These are phyloP conservation scores for Phoxinus dragarum DNA, from an alignment of 2,797 vertebrate genomes.

Conservation along the genomic window DNA sequence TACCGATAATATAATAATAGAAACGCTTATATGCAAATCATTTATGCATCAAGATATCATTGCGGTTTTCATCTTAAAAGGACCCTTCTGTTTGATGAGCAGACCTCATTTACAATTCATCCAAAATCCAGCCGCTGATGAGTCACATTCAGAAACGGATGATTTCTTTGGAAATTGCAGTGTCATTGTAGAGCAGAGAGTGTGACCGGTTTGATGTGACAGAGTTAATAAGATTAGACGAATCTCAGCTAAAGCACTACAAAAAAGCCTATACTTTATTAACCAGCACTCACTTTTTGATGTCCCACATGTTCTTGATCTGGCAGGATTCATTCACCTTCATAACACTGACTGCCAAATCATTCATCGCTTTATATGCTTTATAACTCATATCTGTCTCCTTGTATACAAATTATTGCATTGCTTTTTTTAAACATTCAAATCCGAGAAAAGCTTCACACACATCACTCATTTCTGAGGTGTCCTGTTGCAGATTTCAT, in stretches of 20 bases:
- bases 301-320: neutral
- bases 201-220: neutral
- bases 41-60: constrained; percentile 55
- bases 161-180: neutral
- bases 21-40: constrained; percentile 34
- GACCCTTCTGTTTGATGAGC: constrained; percentile 50
- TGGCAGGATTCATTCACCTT: constrained; percentile 1
- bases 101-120: constrained; percentile 45
- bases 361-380: neutral
- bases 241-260: neutral
- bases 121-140: constrained; percentile 31
- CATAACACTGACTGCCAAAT: neutral
- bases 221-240: neutral
- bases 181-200: neutral
- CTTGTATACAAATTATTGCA: neutral
- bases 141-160: constrained; percentile 33
- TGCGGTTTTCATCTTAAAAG: constrained; percentile 49
- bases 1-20: constrained; percentile 47
- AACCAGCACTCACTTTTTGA: neutral
- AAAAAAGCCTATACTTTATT: neutral
- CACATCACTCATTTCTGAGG: neutral
- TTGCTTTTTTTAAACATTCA: neutral
- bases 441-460: neutral
- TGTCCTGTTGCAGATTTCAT: constrained; percentile 1
- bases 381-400: neutral